Evolutionary conservation across 2,888 invertebrate genomes (phyloP).

Genomic region (Baccha elongata): DNA sequence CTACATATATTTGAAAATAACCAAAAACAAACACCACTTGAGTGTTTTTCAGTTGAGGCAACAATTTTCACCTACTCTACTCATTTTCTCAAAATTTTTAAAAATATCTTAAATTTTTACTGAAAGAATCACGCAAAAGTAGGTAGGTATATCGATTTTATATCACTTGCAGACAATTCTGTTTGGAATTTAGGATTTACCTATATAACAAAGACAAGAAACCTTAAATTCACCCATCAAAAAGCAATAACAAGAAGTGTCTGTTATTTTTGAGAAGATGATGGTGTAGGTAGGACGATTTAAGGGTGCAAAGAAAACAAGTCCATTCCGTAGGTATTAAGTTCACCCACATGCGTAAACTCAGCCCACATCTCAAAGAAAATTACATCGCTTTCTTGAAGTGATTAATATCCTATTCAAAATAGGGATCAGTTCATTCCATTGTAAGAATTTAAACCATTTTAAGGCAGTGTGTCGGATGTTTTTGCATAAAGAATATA

Average conservation of each 20-base stretch:
- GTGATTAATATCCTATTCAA: constrained; percentile 1
- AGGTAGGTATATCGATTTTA: constrained; percentile 55
- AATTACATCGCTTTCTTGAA: neutral
- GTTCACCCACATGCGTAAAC: neutral
- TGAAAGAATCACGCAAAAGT: neutral
- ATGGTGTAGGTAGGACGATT: neutral
- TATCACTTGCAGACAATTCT: constrained; percentile 19
- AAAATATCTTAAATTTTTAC: constrained; percentile 1
- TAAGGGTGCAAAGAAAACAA: neutral
- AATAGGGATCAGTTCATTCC: neutral
- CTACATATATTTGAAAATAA: too few species aligned
- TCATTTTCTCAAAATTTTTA: too few species aligned
- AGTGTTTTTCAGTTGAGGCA: too few species aligned
- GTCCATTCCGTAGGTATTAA: constrained; percentile 3
- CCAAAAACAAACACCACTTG: too few species aligned
- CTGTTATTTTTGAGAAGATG: neutral
- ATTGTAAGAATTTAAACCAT: constrained; percentile 1
- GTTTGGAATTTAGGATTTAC: constrained; percentile 15
- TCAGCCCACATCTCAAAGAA: constrained; percentile 2
- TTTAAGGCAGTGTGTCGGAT: neutral
- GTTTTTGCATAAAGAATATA: neutral
- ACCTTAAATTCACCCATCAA: neutral
- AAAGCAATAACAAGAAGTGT: neutral
- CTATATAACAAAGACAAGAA: neutral
- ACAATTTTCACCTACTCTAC: too few species aligned